A percentile compares a stretch with the other conserved stretches of the same genome.
Evolutionary conservation across 2,888 invertebrate species (phyloP).

Genomic region (Caenorhabditis virilis): DNA sequence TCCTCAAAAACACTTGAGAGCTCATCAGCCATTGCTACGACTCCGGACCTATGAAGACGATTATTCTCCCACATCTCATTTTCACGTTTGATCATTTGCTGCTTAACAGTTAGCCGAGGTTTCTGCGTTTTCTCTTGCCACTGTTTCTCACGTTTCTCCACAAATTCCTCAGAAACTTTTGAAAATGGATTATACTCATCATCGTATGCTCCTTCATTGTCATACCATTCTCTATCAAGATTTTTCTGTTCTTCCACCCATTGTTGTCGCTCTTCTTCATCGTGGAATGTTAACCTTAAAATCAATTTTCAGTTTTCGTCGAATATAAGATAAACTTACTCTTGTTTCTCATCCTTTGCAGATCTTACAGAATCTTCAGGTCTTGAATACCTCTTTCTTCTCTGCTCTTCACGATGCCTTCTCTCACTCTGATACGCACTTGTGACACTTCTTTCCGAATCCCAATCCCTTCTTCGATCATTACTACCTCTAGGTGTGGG

Average conservation of each 20-base stretch:
- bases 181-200: constrained; percentile 88
- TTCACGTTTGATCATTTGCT: constrained; percentile 91
- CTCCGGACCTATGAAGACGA: constrained; percentile 82
- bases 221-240: constrained; percentile 94
- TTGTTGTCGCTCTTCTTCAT: constrained; percentile 78
- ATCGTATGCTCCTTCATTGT: constrained; percentile 83
- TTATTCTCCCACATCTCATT: constrained; percentile 98
- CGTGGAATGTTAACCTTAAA: constrained; percentile 55
- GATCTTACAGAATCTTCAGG: constrained; percentile 43
- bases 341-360: constrained; percentile 34
- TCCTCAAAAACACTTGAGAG: constrained; percentile 71
- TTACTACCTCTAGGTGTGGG: constrained; percentile 77
- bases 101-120: constrained; percentile 86
- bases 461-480: constrained; percentile 20
- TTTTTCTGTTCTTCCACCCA: constrained; percentile 88
- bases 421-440: constrained; percentile 61
- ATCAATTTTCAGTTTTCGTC: constrained; percentile 14
- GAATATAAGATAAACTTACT: constrained; percentile 14
- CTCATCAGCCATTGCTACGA: constrained; percentile 41
- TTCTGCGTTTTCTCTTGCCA: constrained; percentile 80
- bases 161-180: constrained; percentile 79
- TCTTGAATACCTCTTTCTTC: constrained; percentile 15
- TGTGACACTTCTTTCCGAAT: constrained; percentile 33
- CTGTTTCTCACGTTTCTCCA: constrained; percentile 88
- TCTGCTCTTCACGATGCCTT: constrained; percentile 40